Conservation (phyloP, 2,113 vertebrate species). For the Gymnorhina tibicen region DNA sequence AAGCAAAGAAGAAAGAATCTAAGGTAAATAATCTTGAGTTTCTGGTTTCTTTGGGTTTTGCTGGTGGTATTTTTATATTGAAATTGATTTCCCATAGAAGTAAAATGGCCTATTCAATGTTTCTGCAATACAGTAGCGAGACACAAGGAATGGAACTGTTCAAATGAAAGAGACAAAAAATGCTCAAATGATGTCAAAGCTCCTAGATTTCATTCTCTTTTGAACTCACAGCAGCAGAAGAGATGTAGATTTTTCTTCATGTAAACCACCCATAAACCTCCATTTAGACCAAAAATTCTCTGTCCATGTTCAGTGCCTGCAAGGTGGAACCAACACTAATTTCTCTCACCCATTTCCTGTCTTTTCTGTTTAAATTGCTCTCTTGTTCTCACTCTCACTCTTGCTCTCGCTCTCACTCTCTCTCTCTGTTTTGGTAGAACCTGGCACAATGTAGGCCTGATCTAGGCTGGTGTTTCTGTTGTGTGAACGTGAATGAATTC, state of each 20-base stretch:
- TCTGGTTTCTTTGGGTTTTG: neutral
- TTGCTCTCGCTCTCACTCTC: too few species aligned
- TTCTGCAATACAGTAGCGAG: neutral
- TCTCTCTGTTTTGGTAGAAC: neutral
- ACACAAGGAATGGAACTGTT: neutral
- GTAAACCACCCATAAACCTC: neutral
- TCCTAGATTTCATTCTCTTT: neutral
- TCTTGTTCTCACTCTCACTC: rapidly evolving
- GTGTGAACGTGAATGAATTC: neutral
- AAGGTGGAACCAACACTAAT: neutral
- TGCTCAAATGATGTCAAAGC: neutral
- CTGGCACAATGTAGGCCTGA: neutral
- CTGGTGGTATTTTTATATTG: neutral
- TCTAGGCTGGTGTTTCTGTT: neutral
- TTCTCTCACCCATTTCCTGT: neutral
- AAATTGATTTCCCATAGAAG: neutral
- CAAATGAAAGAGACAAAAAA: neutral
- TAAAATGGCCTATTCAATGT: neutral
- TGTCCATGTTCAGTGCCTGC: neutral
- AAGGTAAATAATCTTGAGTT: conserved; percentile 80
- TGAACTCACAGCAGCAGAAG: neutral
- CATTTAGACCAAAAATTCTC: neutral
- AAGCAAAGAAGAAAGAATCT: conserved; percentile 86
- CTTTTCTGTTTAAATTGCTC: neutral
- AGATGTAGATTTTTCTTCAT: neutral